Evolutionary conservation across 2,113 vertebrate species (phyloP), one percentile per base, ranked within the genome.

Genomic region (Salvator merianae): DNA sequence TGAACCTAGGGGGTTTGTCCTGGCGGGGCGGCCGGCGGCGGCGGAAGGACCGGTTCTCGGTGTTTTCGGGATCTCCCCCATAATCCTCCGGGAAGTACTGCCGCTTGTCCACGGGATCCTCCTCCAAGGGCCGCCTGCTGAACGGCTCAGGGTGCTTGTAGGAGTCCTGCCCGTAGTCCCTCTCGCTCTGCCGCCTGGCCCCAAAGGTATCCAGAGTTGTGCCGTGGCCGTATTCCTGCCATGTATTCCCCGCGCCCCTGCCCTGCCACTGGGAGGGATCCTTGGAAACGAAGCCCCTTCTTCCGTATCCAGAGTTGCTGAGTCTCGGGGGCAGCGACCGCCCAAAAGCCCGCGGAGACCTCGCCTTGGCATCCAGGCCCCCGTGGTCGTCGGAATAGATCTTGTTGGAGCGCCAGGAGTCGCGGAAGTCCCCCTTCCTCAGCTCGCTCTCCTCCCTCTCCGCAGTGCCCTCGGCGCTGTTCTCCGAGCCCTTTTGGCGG

Each of bases 361-460:
- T 97, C 84, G 91, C 82, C 92, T 96, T 97, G 4, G 91, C 77
- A 38, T 99, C 98, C 22, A 82, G 84, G 30, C 91, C 79, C 0
- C 66, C 62, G 28, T 96, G 97, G 43, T 99, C 98, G n/a, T 99
- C 98, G 0, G 97, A 91, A 92, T 97, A 98, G 62, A 97, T 95
- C 94, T 97, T 98, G 92, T 97, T 98, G 75, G 98, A 99, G 73
- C 98, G 94, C 98, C 98, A 99, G 4, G 98, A 99, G 72, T 99
- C 98, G 70, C 95, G 94, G 84, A 97, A 97, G 59, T 96, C 96
- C 3, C 95, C 97, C 82, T 96, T 98, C 86, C 97, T 97, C 81
- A 93, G 36, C 38, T 97, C 94, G 0, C 92, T 93, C 16, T 97
- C 89, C 14, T 97, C 97, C 2, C 94, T 70, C 87, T 97, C 96